Evolutionary conservation across 2,113 vertebrate species (phyloP).

Genomic region (Actenoides hombroni): DNA sequence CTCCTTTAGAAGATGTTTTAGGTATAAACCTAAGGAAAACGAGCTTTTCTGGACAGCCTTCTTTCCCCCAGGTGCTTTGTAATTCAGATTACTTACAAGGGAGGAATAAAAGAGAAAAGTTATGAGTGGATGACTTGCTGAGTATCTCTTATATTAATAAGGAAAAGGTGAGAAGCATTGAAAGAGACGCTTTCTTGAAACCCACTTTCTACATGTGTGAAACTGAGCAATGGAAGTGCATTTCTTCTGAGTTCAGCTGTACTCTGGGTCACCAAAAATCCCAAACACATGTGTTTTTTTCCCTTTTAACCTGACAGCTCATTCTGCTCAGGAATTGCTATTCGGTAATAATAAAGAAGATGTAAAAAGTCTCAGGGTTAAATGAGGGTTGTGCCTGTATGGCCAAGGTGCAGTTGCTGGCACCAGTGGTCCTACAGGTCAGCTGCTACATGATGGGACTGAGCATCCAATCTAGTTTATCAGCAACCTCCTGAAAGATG

Average conservation of each 20-base stretch:
- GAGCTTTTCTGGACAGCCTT: not conserved
- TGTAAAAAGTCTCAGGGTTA: not conserved
- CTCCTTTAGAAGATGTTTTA: constrained; percentile 18
- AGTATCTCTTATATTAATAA: not conserved
- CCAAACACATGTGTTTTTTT: not conserved
- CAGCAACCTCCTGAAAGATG: not conserved
- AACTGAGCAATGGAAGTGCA: not conserved
- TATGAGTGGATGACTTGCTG: not conserved
- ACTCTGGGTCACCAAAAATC: not conserved
- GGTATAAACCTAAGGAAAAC: not conserved
- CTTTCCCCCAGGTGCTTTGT: not conserved
- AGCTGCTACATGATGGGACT: not conserved
- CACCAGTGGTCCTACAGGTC: not conserved
- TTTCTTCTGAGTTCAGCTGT: not conserved
- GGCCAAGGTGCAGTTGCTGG: not conserved
- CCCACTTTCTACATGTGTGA: not conserved
- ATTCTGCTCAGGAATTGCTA: not conserved
- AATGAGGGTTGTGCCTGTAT: not conserved
- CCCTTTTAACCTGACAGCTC: not conserved
- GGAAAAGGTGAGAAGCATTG: not conserved
- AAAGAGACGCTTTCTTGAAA: not conserved
- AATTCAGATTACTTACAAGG: not conserved
- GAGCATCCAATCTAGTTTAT: not conserved
- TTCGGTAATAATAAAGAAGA: not conserved
- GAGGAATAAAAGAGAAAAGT: not conserved